phyloP scores from a whole-genome alignment of 2,113 vertebrate genomes.

The Pterocles gutturalis region DNA sequence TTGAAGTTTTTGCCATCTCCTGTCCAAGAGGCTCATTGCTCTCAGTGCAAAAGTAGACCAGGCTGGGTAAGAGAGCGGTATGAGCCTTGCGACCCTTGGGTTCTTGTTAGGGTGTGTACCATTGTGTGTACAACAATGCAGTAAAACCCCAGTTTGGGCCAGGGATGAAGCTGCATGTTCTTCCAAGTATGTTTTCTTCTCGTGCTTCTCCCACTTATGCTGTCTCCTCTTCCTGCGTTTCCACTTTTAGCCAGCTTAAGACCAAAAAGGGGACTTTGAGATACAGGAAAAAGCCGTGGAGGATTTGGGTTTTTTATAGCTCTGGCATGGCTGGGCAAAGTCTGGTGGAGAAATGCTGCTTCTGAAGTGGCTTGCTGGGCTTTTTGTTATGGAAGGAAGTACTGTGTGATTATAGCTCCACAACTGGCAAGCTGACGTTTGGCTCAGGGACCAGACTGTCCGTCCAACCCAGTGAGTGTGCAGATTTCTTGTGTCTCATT shows the following conservation, averaged over 20 bases:
- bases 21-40: too few species aligned
- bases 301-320: too few species aligned
- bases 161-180: background rate
- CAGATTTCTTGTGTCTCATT: too few species aligned
- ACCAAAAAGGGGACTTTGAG: background rate
- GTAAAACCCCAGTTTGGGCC: background rate
- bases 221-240: background rate
- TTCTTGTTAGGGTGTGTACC: background rate
- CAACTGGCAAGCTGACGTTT: too few species aligned
- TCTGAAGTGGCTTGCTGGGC: too few species aligned
- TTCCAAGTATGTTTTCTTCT: background rate
- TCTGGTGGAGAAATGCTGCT: too few species aligned
- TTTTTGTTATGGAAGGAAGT: background rate
- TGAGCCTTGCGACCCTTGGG: too few species aligned
- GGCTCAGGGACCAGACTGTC: too few species aligned
- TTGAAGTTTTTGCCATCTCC: background rate
- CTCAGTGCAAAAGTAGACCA: background rate
- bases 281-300: rapidly evolving
- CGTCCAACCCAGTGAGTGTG: too few species aligned
- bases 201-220: background rate
- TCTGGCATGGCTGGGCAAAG: too few species aligned
- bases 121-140: rapidly evolving
- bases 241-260: background rate
- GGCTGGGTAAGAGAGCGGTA: rapidly evolving
- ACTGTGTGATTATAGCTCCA: background rate